phyloP scores from a whole-genome alignment of 2,797 vertebrate species.

The Astyanax mexicanus region DNA sequence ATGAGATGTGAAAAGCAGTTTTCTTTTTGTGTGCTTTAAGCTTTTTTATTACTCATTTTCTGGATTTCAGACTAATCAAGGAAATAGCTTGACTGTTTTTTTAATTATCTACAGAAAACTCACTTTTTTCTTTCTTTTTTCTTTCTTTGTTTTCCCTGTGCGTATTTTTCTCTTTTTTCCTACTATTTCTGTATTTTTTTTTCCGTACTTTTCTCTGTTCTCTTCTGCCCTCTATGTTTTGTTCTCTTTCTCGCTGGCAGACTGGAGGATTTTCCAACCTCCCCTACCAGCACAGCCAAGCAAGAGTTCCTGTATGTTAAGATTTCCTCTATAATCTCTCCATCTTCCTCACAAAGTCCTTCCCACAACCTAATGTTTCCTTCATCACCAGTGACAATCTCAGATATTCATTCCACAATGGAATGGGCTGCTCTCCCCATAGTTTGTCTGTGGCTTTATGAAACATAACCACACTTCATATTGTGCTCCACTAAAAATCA shows the following conservation, averaged over 20 bases:
- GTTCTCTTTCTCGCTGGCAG: constrained; percentile 80
- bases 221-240: constrained; percentile 62
- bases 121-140: constrained; percentile 6
- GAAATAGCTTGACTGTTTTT: not conserved
- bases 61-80: not conserved
- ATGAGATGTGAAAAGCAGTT: not conserved
- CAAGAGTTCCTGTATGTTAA: constrained; percentile 99
- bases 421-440: not conserved
- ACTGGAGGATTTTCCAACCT: constrained; percentile 99
- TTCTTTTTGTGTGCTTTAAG: not conserved
- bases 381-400: not conserved
- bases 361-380: constrained; percentile 45
- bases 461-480: not conserved
- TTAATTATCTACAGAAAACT: constrained; percentile 17
- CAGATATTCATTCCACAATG: not conserved
- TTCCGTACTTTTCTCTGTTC: constrained; percentile 17
- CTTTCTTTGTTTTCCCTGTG: constrained; percentile 54
- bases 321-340: constrained; percentile 63
- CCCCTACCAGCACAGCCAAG: constrained; percentile 99
- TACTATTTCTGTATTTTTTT: constrained; percentile 16
- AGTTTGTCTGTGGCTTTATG: not conserved
- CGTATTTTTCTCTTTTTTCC: constrained; percentile 70
- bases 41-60: not conserved
- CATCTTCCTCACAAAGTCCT: constrained; percentile 11
- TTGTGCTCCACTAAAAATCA: not conserved